phyloP scores from a whole-genome alignment of 2,113 vertebrate genomes.

The Tachuris rubrigastra region DNA sequence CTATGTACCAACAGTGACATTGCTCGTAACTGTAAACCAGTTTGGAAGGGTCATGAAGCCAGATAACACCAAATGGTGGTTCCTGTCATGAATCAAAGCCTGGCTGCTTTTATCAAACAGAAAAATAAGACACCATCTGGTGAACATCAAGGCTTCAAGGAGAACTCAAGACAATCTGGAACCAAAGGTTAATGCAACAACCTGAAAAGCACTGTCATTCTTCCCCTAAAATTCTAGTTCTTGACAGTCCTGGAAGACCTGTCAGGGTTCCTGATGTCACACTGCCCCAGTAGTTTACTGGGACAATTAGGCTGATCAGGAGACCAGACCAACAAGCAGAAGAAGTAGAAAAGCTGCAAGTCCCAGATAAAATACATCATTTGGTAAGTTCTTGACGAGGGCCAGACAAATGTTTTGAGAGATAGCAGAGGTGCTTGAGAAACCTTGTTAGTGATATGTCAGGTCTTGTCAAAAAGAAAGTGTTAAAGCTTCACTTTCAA shows the following conservation, averaged over 20 bases:
- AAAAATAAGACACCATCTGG: not conserved
- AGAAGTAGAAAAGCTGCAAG: not conserved
- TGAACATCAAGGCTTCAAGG: not conserved
- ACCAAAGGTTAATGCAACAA: not conserved
- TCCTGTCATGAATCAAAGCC: not conserved
- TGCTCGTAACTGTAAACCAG: not conserved
- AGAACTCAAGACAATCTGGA: not conserved
- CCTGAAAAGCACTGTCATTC: not conserved
- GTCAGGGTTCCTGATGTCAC: not conserved
- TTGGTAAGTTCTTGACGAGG: not conserved
- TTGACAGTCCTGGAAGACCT: not conserved
- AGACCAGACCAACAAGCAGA: not conserved
- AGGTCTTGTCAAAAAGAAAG: not conserved
- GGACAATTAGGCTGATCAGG: not conserved
- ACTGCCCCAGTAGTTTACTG: not conserved
- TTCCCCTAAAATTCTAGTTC: not conserved
- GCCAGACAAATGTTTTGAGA: not conserved
- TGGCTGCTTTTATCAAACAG: not conserved
- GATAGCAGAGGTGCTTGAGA: not conserved
- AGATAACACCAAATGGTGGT: not conserved
- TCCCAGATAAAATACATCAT: not conserved
- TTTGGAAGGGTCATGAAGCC: not conserved
- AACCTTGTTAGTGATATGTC: not conserved
- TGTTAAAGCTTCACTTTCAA: not conserved
- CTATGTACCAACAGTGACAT: not conserved